Base-by-base conservation (phyloP, 1,140 invertebrate species). In the Copidosoma floridanum region DNA sequence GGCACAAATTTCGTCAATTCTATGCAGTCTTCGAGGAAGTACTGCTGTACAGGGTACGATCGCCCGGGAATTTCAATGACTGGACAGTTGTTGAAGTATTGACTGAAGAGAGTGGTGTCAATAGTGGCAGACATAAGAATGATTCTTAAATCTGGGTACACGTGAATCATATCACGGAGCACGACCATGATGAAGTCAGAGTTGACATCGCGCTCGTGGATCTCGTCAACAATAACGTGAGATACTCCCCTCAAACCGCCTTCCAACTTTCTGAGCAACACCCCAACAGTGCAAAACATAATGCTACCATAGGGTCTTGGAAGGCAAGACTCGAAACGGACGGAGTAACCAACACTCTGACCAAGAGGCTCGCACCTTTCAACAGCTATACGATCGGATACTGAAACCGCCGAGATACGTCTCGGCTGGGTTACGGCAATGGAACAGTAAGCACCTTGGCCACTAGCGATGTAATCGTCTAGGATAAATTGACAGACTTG, bases 41-140 rank as follows among this genome's bases (percentile, higher is more conserved):
- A 95, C 66, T 94, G 90, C 57, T 89, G 79, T 0, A 96, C 92
- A 0, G 93, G 91, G 74, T 83, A 92, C 2, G 91, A 83, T 40
- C 90, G 82, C 1, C 93, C 93, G 1, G 87, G 85, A 2, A 94
- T 87, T 81, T 90, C 87, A 58, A 91, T 79, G 0, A 93, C 87
- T 1, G 92, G 93, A 77, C 94, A 95, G 59, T 90, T 83, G 55
- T 90, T 90, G 77, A 99, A 99, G 77, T 99, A 99, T 11, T 88
- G 81, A 3, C 88, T 86, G 76, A 99, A 99, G 0, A 97, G 82
- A 0, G 89, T 86, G 0, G 92, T 94, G 69, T 97, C 94, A 56
- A 99, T 93, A 0, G 97, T 97, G 4, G 97, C 97, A 6, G 95
- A 98, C 96, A 99, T 99, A 20, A 99, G 84, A 68, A 99, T 94